These are phyloP conservation scores for Phenacoccus solenopsis DNA, from an alignment of 1,140 invertebrate genomes.

Conservation along the genomic window DNA sequence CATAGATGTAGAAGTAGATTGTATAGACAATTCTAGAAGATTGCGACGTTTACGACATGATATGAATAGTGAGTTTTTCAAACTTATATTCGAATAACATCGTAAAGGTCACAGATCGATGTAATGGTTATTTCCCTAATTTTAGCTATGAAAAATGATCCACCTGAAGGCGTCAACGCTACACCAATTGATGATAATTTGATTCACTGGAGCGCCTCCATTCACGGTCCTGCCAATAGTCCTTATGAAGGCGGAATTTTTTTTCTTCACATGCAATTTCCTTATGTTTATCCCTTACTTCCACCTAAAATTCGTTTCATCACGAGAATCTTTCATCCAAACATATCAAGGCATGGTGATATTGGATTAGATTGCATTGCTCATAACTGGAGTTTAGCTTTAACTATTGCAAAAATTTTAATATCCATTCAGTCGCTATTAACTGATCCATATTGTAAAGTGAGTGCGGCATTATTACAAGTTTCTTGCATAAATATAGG, in stretches of 20 bases:
- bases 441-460: conserved; percentile 79
- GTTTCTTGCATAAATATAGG: background rate
- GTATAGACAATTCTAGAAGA: conserved; percentile 59
- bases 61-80: conserved; percentile 42
- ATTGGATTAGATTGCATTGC: conserved; percentile 90
- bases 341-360: conserved; percentile 89
- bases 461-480: background rate
- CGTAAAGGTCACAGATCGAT: background rate
- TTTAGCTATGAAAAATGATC: conserved; percentile 58
- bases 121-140: conserved; percentile 21
- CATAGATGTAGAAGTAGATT: conserved; percentile 42
- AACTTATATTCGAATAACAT: background rate
- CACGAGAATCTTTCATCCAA: conserved; percentile 87
- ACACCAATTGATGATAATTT: conserved; percentile 66
- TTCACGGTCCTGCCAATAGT: conserved; percentile 74
- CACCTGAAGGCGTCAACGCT: conserved; percentile 80
- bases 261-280: conserved; percentile 81
- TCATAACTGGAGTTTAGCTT: conserved; percentile 86
- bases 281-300: conserved; percentile 75
- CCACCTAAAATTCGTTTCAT: conserved; percentile 80
- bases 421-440: conserved; percentile 82
- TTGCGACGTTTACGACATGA: conserved; percentile 58
- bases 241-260: conserved; percentile 91
- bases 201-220: conserved; percentile 84
- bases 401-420: conserved; percentile 82